Evolutionary conservation across 2,797 vertebrate species (phyloP).

Genomic region (Gobio occitaniae): DNA sequence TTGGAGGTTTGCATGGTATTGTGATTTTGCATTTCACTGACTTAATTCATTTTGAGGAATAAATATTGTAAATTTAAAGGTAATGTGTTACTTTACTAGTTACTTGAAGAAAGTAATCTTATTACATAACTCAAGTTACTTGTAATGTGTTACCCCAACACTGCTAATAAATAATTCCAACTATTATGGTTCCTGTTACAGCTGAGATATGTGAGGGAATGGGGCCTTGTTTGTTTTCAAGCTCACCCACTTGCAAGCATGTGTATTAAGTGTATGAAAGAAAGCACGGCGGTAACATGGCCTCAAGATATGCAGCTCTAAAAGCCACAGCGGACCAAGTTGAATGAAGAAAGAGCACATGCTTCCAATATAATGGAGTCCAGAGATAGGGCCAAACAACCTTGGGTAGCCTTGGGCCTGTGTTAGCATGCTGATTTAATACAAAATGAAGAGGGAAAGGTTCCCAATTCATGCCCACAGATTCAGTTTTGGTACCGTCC

Average conservation of each 20-base stretch:
- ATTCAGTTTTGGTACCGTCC: conserved; percentile 18
- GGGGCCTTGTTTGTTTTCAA: conserved; percentile 25
- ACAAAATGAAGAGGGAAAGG: conserved; percentile 53
- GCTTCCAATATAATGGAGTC: conserved; percentile 73
- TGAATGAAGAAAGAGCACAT: conserved; percentile 68
- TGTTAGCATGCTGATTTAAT: conserved; percentile 52
- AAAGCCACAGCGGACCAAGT: conserved; percentile 71
- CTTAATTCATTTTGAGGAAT: too few species aligned
- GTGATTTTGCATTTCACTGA: too few species aligned
- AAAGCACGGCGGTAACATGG: conserved; percentile 67
- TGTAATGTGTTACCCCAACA: too few species aligned
- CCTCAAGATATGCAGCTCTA: conserved; percentile 71
- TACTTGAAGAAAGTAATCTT: too few species aligned
- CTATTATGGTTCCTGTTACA: background rate
- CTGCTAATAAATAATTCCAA: background rate
- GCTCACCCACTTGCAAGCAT: background rate
- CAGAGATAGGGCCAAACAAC: conserved; percentile 70
- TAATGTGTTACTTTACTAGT: too few species aligned
- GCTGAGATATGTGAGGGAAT: conserved; percentile 1
- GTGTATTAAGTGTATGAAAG: conserved; percentile 40
- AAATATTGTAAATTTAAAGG: too few species aligned
- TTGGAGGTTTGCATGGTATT: too few species aligned
- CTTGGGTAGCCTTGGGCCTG: conserved; percentile 58
- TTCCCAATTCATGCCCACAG: conserved; percentile 52
- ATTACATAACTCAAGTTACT: too few species aligned